Conservation (phyloP, 2,797 vertebrate species). For the Heliangelus exortis region DNA sequence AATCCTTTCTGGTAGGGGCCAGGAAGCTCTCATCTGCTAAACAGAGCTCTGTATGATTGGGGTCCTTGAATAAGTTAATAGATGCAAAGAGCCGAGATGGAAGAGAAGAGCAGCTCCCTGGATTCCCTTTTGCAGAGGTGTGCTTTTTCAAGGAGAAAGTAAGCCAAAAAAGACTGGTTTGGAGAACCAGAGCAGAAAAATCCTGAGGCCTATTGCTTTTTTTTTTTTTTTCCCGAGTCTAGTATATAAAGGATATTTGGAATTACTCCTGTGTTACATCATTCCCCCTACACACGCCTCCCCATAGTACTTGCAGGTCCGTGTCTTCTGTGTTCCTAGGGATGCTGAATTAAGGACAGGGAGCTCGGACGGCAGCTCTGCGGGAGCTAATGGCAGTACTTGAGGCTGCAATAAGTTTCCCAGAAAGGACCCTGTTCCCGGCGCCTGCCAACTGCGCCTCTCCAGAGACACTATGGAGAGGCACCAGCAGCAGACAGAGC, state of each 20-base stretch:
- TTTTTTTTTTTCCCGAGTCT: background rate
- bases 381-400: slow-evolving; percentile 7
- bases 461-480: slow-evolving; percentile 20
- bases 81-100: background rate
- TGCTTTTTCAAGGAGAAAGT: background rate
- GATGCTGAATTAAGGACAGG: background rate
- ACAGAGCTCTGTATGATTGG: background rate
- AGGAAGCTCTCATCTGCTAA: background rate
- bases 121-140: background rate
- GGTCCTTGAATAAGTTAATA: background rate
- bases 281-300: rapidly evolving
- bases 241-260: background rate
- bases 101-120: background rate
- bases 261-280: background rate
- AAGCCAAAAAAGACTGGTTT: background rate
- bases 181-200: background rate
- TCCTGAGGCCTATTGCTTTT: background rate
- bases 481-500: slow-evolving; percentile 27
- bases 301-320: background rate
- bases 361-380: background rate
- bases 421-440: background rate
- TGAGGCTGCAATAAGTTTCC: slow-evolving; percentile 32
- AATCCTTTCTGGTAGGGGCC: background rate
- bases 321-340: background rate
- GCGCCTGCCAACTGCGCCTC: background rate